A percentile compares a stretch with the other conserved stretches of the same genome.
phyloP scores from a whole-genome alignment of 2,888 invertebrate genomes.

The Junonia oenone region DNA sequence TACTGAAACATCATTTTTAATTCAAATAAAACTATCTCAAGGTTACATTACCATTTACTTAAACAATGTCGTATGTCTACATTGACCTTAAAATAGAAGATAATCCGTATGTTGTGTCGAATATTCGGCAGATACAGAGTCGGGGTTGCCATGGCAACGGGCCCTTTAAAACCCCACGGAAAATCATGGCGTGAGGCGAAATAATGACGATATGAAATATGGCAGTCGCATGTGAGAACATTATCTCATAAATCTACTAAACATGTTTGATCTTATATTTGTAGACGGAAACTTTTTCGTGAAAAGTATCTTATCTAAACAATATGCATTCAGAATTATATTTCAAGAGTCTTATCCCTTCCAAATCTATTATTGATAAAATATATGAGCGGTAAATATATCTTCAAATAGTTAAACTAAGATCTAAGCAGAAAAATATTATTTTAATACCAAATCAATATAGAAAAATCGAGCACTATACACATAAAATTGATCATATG shows the following conservation, averaged over 20 bases:
- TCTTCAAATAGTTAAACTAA: too few species aligned
- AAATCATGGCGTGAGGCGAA: constrained; percentile 55
- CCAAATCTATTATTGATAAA: too few species aligned
- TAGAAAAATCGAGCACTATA: too few species aligned
- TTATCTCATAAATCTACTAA: constrained; percentile 24
- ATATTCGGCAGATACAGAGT: constrained; percentile 60
- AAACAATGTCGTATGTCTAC: background rate
- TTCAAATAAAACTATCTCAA: background rate
- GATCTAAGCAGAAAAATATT: too few species aligned
- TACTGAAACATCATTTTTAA: background rate
- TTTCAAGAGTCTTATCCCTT: too few species aligned
- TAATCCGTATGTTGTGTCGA: constrained; percentile 44
- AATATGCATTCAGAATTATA: background rate
- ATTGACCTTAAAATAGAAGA: constrained; percentile 23
- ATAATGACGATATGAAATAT: constrained; percentile 68
- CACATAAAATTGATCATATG: too few species aligned
- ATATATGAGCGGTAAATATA: too few species aligned
- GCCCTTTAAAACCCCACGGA: constrained; percentile 52
- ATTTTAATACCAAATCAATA: too few species aligned
- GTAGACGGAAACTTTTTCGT: background rate
- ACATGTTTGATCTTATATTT: constrained; percentile 6
- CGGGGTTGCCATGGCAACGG: constrained; percentile 56
- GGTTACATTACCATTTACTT: background rate
- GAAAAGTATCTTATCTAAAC: background rate
- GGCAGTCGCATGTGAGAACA: constrained; percentile 36